phyloP scores from a whole-genome alignment of 2,113 vertebrate species.

The Oryzias woworae region DNA sequence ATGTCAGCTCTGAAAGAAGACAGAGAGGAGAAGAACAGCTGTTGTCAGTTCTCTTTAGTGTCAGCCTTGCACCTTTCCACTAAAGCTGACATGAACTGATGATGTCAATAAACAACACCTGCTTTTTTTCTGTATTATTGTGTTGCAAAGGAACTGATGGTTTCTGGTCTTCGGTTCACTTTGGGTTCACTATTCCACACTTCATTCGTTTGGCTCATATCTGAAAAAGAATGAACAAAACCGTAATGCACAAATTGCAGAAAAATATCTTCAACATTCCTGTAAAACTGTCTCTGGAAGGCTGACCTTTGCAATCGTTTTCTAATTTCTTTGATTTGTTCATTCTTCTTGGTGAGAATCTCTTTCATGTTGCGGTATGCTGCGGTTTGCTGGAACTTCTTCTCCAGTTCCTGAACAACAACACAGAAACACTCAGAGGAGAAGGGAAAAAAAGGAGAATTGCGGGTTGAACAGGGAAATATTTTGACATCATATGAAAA shows the following conservation, averaged over 20 bases:
- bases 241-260: not conserved
- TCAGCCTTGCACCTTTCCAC: conserved; percentile 2
- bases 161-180: conserved; percentile 24
- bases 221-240: conserved; percentile 50
- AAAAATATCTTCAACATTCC: not conserved
- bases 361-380: conserved; percentile 98
- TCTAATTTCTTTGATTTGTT: conserved; percentile 93
- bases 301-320: conserved; percentile 86
- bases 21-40: conserved; percentile 28
- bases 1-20: conserved; percentile 37
- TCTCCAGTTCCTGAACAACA: conserved; percentile 86
- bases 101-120: conserved; percentile 24
- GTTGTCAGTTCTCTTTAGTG: conserved; percentile 9
- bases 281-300: not conserved
- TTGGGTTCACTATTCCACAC: conserved; percentile 16
- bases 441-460: not conserved
- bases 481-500: no score
- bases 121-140: conserved; percentile 29
- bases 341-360: conserved; percentile 94
- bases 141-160: conserved; percentile 18
- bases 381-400: conserved; percentile 95
- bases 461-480: not conserved
- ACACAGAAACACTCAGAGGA: not conserved
- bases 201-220: conserved; percentile 80
- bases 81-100: conserved; percentile 38